These are phyloP conservation scores for Liparis tanakae DNA, from an alignment of 2,797 vertebrate genomes.

Conservation along the genomic window DNA sequence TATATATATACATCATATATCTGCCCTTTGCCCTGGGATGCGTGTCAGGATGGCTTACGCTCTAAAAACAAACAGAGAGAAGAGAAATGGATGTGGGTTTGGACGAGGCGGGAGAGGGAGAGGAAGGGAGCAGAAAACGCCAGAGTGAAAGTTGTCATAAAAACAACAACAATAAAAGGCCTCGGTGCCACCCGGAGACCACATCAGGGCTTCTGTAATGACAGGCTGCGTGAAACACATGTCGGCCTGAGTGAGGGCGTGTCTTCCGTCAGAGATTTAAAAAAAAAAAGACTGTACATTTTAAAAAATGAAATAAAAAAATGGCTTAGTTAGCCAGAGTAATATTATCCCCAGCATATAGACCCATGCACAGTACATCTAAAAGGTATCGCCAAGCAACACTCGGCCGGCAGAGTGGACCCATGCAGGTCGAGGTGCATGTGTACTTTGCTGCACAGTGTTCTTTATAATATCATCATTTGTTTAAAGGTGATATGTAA, in stretches of 20 bases:
- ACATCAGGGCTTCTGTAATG: constrained; percentile 83
- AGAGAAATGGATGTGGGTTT: constrained; percentile 74
- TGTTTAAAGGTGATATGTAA: no score
- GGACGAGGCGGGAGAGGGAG: constrained; percentile 34
- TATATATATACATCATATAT: constrained; percentile 48
- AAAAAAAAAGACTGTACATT: constrained; percentile 36
- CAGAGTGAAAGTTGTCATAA: constrained; percentile 82
- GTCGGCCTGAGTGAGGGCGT: constrained; percentile 50
- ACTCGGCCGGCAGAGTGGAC: no score
- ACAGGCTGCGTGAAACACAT: constrained; percentile 77
- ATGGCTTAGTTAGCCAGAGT: constrained; percentile 56
- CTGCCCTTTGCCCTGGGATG: constrained; percentile 56
- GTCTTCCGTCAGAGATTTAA: constrained; percentile 54
- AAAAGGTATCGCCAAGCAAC: no score
- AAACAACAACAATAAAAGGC: constrained; percentile 80
- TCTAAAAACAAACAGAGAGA: constrained; percentile 73
- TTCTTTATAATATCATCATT: no score
- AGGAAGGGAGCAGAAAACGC: constrained; percentile 18
- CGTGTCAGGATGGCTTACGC: constrained; percentile 70
- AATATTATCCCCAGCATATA: constrained; percentile 55
- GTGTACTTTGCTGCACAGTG: background rate
- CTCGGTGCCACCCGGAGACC: constrained; percentile 81
- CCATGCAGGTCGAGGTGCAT: constrained; percentile 13
- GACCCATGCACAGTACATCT: constrained; percentile 48
- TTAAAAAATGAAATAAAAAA: background rate